A percentile compares a stretch with the other conserved stretches of the same genome.
These are phyloP conservation scores for Oncorhynchus clarkii DNA, from an alignment of 2,113 vertebrate species.

Conservation along the genomic window DNA sequence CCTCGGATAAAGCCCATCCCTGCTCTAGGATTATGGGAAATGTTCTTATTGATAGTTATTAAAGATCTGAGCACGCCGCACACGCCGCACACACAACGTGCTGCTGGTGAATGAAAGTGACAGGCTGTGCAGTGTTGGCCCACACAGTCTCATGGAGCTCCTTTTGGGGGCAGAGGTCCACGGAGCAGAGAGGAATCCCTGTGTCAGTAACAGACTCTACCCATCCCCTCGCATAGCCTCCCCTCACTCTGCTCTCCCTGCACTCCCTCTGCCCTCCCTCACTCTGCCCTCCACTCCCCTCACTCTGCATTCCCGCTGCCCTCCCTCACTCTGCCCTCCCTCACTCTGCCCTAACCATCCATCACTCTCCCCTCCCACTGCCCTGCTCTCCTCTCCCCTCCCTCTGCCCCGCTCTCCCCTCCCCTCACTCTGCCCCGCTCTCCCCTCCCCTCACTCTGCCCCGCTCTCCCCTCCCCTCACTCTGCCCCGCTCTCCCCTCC, in stretches of 20 bases:
- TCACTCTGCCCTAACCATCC: not conserved
- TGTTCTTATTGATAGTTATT: too few species aligned
- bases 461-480: not conserved
- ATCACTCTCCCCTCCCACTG: too few species aligned
- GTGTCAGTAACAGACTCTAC: conserved; percentile 1
- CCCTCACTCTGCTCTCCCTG: not conserved
- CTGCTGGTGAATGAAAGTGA: conserved; percentile 24
- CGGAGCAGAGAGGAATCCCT: not conserved
- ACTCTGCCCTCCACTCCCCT: not conserved
- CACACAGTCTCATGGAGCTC: conserved; percentile 32
- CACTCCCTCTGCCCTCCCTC: too few species aligned
- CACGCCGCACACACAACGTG: not conserved
- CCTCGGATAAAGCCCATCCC: too few species aligned
- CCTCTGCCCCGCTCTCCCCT: fast-evolving
- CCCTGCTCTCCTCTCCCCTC: too few species aligned
- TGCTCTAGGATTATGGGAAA: too few species aligned
- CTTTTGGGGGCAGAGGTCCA: conserved; percentile 10
- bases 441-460: not conserved
- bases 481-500: too few species aligned
- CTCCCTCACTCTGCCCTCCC: not conserved
- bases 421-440: too few species aligned
- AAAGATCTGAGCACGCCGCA: too few species aligned
- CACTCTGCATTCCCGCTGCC: too few species aligned
- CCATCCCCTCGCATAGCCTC: conserved; percentile 4
- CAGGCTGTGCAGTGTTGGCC: conserved; percentile 49